Evolutionary conservation across 2,888 invertebrate genomes (phyloP).

Genomic region (Catotricha subobsoleta): DNA sequence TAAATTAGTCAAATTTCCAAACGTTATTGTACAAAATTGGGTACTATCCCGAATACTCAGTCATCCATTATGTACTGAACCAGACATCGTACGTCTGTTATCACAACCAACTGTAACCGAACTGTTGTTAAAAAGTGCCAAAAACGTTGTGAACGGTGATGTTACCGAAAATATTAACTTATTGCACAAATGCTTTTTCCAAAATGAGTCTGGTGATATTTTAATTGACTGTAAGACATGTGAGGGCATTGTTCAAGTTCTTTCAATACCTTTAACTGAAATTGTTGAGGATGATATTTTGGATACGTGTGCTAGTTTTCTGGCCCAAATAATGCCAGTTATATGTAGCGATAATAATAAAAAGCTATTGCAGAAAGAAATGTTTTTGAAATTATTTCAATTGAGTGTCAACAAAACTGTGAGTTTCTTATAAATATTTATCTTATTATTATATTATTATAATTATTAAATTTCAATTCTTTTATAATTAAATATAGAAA

Average conservation of each 20-base stretch:
- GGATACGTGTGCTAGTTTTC: conserved; percentile 34
- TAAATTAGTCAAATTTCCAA: conserved; percentile 31
- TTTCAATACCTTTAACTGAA: conserved; percentile 18
- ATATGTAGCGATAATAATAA: conserved; percentile 31
- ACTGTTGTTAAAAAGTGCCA: conserved; percentile 20
- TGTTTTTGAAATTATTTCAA: conserved; percentile 31
- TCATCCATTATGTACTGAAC: conserved; percentile 24
- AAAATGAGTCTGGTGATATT: conserved; percentile 25
- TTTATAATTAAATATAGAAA: background rate
- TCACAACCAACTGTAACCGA: conserved; percentile 17
- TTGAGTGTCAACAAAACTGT: conserved; percentile 29
- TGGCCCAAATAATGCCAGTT: conserved; percentile 34
- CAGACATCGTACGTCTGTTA: conserved; percentile 20
- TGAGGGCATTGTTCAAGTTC: conserved; percentile 20
- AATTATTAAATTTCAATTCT: no score
- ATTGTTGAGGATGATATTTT: conserved; percentile 19
- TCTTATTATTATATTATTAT: no score
- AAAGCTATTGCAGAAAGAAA: conserved; percentile 24
- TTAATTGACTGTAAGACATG: conserved; percentile 22
- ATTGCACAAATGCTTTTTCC: conserved; percentile 28
- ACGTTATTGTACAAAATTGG: conserved; percentile 19
- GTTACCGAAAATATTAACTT: conserved; percentile 22
- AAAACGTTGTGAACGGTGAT: conserved; percentile 18
- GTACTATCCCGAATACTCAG: conserved; percentile 24
- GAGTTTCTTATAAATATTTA: no score